Evolutionary conservation across 2,797 vertebrate species (phyloP).

Genomic region (Phoxinus dragarum): DNA sequence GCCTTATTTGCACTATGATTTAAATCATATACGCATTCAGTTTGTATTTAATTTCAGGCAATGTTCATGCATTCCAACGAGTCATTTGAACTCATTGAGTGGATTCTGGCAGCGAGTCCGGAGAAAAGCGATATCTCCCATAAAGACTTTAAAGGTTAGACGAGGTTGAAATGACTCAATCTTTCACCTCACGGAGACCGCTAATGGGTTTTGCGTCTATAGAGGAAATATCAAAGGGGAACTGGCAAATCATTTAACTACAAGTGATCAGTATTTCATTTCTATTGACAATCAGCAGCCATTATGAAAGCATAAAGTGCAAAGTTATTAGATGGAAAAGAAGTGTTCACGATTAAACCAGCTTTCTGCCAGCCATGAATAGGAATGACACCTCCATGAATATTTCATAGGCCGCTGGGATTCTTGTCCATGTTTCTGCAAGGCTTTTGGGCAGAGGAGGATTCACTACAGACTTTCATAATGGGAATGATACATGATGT

Average conservation of each 20-base stretch:
- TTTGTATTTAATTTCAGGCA: conserved; percentile 13
- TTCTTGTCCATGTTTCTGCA: conserved; percentile 47
- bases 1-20: conserved; percentile 7
- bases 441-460: conserved; percentile 38
- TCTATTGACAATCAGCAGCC: conserved; percentile 39
- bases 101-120: background rate
- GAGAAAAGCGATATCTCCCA: conserved; percentile 18
- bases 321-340: conserved; percentile 39
- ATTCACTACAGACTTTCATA: conserved; percentile 51
- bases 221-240: conserved; percentile 38
- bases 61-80: conserved; percentile 2
- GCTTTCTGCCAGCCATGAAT: conserved; percentile 34
- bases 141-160: conserved; percentile 29
- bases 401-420: conserved; percentile 54
- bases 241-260: conserved; percentile 41
- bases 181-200: conserved; percentile 7
- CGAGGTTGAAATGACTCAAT: conserved; percentile 30
- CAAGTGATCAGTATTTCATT: conserved; percentile 31
- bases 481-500: conserved; percentile 58
- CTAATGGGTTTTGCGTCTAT: background rate
- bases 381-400: conserved; percentile 55
- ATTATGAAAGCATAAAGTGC: conserved; percentile 44
- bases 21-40: conserved; percentile 21
- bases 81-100: conserved; percentile 8
- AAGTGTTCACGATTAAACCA: conserved; percentile 40